Evolutionary conservation across 2,797 vertebrate species (phyloP).

Genomic region (Eulemur albifrons): DNA sequence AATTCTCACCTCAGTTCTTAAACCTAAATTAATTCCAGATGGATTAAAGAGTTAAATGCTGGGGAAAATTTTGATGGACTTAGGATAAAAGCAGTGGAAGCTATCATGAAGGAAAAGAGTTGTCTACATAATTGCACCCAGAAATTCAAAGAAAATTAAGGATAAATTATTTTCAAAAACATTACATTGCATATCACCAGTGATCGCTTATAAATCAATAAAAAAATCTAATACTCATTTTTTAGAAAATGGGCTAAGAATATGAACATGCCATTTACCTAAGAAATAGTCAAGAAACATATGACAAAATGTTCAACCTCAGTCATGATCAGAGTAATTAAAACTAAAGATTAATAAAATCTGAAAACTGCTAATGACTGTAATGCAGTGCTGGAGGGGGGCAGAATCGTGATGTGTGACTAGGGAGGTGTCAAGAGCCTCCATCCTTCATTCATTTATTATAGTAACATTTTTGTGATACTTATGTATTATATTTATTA

Average conservation of each 20-base stretch:
- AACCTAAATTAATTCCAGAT: conserved; percentile 65
- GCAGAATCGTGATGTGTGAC: background rate
- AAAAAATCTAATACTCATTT: background rate
- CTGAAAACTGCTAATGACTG: background rate
- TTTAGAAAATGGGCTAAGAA: conserved; percentile 18
- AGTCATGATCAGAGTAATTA: background rate
- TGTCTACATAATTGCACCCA: conserved; percentile 12
- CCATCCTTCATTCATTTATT: background rate
- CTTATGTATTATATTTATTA: background rate
- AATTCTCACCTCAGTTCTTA: conserved; percentile 65
- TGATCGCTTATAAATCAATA: conserved; percentile 25
- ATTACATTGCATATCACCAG: background rate
- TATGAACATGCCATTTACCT: background rate
- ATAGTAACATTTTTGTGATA: background rate
- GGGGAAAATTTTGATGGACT: background rate
- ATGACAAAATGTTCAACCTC: background rate
- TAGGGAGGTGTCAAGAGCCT: background rate
- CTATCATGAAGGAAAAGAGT: conserved; percentile 24
- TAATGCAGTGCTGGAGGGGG: background rate
- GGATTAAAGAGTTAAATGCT: conserved; percentile 62
- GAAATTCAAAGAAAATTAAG: conserved; percentile 50
- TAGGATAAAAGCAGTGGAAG: conserved; percentile 40
- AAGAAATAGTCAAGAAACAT: conserved; percentile 9
- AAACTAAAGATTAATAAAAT: background rate
- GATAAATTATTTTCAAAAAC: conserved; percentile 43